These are phyloP conservation scores for Colletes gigas DNA, from an alignment of 1,140 invertebrate species.

Conservation along the genomic window DNA sequence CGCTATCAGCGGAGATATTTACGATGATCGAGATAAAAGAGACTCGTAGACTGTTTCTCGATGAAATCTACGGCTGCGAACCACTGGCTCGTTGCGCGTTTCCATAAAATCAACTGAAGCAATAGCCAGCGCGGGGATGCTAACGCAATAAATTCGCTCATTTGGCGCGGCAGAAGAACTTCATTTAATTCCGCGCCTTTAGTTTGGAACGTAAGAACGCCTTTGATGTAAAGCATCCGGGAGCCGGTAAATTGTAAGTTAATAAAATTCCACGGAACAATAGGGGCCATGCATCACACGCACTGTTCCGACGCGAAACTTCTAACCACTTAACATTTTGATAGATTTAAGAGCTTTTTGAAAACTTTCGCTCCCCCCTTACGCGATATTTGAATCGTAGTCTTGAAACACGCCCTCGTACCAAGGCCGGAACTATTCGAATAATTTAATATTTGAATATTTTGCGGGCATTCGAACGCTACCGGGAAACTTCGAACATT, in stretches of 20 bases:
- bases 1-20: too few species aligned
- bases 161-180: not conserved
- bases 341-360: constrained; percentile 23
- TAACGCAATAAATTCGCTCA: constrained; percentile 5
- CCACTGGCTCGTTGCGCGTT: constrained; percentile 2
- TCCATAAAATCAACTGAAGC: constrained; percentile 5
- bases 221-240: constrained; percentile 6
- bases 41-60: too few species aligned
- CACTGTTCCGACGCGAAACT: constrained; percentile 7
- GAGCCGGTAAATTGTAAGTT: constrained; percentile 19
- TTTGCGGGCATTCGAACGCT: too few species aligned
- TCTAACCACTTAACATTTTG: constrained; percentile 29
- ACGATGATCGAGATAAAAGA: too few species aligned
- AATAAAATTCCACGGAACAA: constrained; percentile 22
- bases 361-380: constrained; percentile 3
- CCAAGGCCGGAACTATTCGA: too few species aligned
- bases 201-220: constrained; percentile 21
- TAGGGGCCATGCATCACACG: constrained; percentile 17
- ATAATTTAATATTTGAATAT: too few species aligned
- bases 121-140: not conserved
- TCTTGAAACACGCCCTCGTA: too few species aligned
- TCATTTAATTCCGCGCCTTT: constrained; percentile 12
- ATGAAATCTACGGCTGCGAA: not conserved
- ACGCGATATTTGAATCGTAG: not conserved
- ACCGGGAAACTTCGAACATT: too few species aligned